These are phyloP conservation scores for Pristionchus entomophagus DNA, from an alignment of 2,888 invertebrate species.

Conservation along the genomic window DNA sequence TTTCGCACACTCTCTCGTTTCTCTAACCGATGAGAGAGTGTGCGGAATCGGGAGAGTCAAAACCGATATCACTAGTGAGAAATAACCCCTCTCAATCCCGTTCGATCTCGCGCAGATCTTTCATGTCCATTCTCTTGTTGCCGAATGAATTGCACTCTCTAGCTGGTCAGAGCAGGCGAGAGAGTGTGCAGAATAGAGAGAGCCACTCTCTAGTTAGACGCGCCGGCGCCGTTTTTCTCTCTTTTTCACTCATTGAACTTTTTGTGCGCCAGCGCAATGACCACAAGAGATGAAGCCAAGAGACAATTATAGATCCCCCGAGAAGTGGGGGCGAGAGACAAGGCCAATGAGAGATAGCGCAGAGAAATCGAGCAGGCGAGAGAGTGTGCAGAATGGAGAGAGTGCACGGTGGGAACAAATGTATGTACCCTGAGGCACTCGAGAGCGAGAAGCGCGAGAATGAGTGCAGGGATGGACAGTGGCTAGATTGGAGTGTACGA, in stretches of 20 bases:
- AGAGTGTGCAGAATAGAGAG: too few relatives aligned
- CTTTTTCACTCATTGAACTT: background rate
- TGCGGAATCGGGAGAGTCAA: too few relatives aligned
- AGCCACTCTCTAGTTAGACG: background rate
- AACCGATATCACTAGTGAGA: too few relatives aligned
- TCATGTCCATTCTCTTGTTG: background rate
- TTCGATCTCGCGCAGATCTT: background rate
- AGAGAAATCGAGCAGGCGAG: too few relatives aligned
- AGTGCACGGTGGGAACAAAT: background rate
- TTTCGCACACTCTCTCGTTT: too few relatives aligned
- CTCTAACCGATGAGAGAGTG: too few relatives aligned
- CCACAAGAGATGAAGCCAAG: background rate
- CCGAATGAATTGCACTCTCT: too few relatives aligned
- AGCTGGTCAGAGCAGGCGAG: too few relatives aligned
- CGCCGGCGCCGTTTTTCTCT: background rate
- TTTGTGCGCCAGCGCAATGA: background rate
- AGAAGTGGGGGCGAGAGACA: background rate
- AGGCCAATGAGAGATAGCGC: background rate
- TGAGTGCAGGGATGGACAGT: background rate
- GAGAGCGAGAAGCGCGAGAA: background rate
- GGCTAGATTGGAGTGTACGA: background rate
- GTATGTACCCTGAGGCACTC: background rate
- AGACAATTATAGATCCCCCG: slow-evolving; percentile 15
- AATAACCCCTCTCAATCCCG: too few relatives aligned
- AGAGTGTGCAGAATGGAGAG: too few relatives aligned